Evolutionary conservation across 2,888 invertebrate genomes (phyloP), one percentile per base, ranked within the genome.

Genomic region (Hecatera dysodea): DNA sequence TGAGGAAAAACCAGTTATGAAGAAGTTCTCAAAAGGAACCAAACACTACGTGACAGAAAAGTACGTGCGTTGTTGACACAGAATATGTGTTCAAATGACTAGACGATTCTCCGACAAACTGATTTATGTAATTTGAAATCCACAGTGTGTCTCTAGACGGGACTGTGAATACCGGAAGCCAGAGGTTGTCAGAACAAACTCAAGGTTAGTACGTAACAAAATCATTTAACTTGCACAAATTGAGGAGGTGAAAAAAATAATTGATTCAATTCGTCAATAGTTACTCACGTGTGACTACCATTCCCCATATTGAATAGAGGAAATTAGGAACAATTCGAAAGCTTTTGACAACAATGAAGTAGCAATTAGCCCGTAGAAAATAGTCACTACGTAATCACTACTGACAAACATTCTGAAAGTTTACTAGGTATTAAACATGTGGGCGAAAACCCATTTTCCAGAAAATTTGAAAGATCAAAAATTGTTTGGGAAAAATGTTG

Each of bases 121-220:
- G 50, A 81, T 68, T 76, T 65, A 63, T 68, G 62, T 71, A 29
- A 81, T 79, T 67, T 59, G 22, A 65, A 67, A 62, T 68, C 29
- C 29, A 65, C 64, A 55, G 57, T 59, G 42, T 80, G 59, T 77
- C 56, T 77, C 62, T 77, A 72, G 68, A 80, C 81, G 60, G 68
- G 63, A 67, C 36, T 56, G 48, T 50, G 56, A 52, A 88, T 92
- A 88, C 90, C 91, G 91, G 92, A 92, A 92, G 86, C 84, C 79
- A 83, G 22, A 24, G 61, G 82, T 87, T 84, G 87, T 85, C 86
- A 86, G 85, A 83, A 89, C 86, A 78, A 84, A 78, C 75, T 90
- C 92, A 92, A 93, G 93, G 93, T 83, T 89, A 83, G 87, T 90
- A 90, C 90, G 90, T 90, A 88, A 90, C 85, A 90, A 72, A 84